Base-by-base conservation (phyloP, 1,140 invertebrate genomes). In the Cyclina sinensis region DNA sequence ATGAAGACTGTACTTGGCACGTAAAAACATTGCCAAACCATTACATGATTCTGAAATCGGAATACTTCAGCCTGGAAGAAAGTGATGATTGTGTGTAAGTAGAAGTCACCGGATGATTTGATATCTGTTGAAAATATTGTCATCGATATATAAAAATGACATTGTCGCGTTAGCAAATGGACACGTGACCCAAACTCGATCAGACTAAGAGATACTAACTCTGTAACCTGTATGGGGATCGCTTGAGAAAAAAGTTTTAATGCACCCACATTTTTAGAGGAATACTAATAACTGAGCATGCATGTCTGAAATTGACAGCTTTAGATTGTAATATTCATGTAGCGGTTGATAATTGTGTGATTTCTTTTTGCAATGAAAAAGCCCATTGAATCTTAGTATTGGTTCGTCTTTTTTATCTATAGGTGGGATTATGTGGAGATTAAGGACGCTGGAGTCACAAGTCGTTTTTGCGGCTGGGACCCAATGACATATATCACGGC, bases 71-170 rank as follows among this genome's bases (percentile, higher is more conserved):
- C 5, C 11, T 70, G 1, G 65, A 70, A 70, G 11, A 37, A 14
- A 70, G 65, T 27, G 65, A 70, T 0, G 37, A 70, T n/a, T 70
- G 65, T 37, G 37, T 70, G 65, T 70, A 70, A 70, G 65, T 70
- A 43, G 5, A 43, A 12, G 1, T 30, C 9, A 30, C n/a, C 32
- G 32, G 59, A 30, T n/a, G 27, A 7, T 30, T 30, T 65, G 59
- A 65, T 30, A 30, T 30, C 7, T 65, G 59, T 30, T 30, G 24
- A 65, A n/a, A n/a, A n/a, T n/a, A n/a, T n/a, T n/a, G n/a, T n/a
- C n/a, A n/a, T n/a, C n/a, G n/a, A n/a, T n/a, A n/a, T n/a, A n/a
- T n/a, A n/a, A n/a, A n/a, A n/a, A n/a, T n/a, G n/a, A n/a, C n/a
- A n/a, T n/a, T n/a, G n/a, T n/a, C n/a, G n/a, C n/a, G n/a, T n/a